Conservation (phyloP, 2,113 vertebrate genomes). For the Psammodynastes pulverulentus region DNA sequence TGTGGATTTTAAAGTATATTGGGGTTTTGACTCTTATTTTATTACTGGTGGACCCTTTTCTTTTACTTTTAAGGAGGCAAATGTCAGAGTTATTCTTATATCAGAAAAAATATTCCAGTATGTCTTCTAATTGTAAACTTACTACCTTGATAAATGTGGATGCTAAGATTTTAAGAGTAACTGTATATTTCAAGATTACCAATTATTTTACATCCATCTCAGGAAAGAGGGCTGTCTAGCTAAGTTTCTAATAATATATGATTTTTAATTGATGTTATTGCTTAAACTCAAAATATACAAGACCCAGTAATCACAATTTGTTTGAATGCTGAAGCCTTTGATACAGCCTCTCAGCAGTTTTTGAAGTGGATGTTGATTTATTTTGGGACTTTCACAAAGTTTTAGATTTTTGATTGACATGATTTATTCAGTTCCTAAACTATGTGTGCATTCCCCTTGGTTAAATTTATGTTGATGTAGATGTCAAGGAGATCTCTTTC, state of each 20-base stretch:
- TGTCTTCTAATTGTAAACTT: not conserved
- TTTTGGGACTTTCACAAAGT: not conserved
- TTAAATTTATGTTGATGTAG: not conserved
- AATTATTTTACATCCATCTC: not conserved
- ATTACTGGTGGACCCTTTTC: not conserved
- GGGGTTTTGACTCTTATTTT: not conserved
- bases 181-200: not conserved
- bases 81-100: not conserved
- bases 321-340: not conserved
- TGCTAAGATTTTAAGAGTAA: not conserved
- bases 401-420: not conserved
- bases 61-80: not conserved
- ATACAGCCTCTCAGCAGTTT: not conserved
- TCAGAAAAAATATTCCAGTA: not conserved
- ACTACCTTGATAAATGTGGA: not conserved
- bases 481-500: not conserved
- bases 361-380: not conserved
- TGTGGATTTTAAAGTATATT: not conserved
- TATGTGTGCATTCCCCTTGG: not conserved
- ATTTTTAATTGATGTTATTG: not conserved
- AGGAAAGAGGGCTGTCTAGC: not conserved
- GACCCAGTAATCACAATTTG: not conserved
- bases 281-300: not conserved
- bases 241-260: not conserved
- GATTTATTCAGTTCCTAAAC: not conserved